Conservation (phyloP, 2,113 vertebrate species). For the Tupaia chinensis region DNA sequence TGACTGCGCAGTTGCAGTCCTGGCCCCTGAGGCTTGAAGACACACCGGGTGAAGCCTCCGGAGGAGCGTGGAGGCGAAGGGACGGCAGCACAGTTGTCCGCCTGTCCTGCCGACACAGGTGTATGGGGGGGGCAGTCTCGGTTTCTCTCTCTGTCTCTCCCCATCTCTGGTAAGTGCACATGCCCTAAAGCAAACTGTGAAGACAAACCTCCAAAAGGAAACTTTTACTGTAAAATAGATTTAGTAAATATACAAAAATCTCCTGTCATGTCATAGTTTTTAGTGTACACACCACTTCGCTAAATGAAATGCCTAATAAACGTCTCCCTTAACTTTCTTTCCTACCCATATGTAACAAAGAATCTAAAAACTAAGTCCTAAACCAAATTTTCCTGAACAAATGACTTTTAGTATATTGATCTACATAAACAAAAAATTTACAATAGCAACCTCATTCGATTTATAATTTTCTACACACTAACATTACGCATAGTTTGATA, state of each 20-base stretch:
- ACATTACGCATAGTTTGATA: neutral
- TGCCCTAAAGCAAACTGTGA: too few species aligned
- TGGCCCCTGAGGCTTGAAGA: too few species aligned
- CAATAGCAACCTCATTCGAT: neutral
- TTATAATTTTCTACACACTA: neutral
- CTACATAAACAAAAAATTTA: neutral
- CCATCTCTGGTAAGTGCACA: too few species aligned
- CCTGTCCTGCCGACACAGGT: too few species aligned
- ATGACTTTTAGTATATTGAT: neutral
- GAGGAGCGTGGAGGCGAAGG: too few species aligned
- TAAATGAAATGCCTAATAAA: neutral
- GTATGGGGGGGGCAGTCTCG: too few species aligned
- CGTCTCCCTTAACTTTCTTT: neutral
- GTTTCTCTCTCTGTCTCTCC: too few species aligned
- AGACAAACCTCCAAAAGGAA: too few species aligned
- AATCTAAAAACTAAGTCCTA: neutral
- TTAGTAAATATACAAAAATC: neutral
- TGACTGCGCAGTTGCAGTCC: too few species aligned
- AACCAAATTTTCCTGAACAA: conserved; percentile 2
- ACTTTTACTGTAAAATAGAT: neutral
- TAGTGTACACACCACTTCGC: neutral
- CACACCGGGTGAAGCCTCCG: too few species aligned
- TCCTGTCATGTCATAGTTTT: neutral
- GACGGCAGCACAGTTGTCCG: too few species aligned
- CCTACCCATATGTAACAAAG: neutral